Evolutionary conservation across 2,113 vertebrate species (phyloP).

Genomic region (Tragelaphus imberbis): DNA sequence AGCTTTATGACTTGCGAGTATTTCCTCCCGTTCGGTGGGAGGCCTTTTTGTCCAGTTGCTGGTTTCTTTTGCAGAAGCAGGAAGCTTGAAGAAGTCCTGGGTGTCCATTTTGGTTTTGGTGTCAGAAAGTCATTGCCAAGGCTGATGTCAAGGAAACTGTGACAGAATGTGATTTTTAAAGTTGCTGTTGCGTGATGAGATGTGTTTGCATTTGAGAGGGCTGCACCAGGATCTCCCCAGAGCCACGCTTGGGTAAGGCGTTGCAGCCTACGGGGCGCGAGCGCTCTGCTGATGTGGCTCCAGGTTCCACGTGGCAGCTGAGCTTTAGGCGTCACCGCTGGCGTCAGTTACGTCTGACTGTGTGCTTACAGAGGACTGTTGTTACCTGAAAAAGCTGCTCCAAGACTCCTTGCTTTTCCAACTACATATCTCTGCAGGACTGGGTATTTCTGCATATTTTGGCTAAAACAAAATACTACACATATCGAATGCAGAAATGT

Average conservation of each 20-base stretch:
- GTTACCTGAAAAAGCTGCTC: background rate
- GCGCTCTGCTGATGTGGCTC: background rate
- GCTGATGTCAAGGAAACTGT: background rate
- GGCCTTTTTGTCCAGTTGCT: background rate
- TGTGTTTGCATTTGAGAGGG: background rate
- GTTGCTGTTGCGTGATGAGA: background rate
- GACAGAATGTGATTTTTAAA: background rate
- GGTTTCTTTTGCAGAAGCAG: background rate
- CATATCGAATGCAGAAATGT: background rate
- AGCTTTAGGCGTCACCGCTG: background rate
- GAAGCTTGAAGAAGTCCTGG: background rate
- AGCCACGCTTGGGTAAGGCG: background rate
- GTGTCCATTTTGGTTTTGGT: background rate
- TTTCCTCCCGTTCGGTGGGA: background rate
- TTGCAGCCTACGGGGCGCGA: background rate
- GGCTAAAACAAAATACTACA: background rate
- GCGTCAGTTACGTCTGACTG: background rate
- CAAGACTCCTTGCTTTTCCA: background rate
- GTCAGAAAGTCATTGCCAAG: background rate
- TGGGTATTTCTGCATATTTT: background rate
- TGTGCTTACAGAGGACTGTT: background rate
- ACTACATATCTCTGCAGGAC: background rate
- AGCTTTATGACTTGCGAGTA: background rate
- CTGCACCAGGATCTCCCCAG: background rate
- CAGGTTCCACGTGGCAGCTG: background rate